These are phyloP conservation scores for Sinonovacula constricta DNA, from an alignment of 1,140 invertebrate species.

Conservation along the genomic window DNA sequence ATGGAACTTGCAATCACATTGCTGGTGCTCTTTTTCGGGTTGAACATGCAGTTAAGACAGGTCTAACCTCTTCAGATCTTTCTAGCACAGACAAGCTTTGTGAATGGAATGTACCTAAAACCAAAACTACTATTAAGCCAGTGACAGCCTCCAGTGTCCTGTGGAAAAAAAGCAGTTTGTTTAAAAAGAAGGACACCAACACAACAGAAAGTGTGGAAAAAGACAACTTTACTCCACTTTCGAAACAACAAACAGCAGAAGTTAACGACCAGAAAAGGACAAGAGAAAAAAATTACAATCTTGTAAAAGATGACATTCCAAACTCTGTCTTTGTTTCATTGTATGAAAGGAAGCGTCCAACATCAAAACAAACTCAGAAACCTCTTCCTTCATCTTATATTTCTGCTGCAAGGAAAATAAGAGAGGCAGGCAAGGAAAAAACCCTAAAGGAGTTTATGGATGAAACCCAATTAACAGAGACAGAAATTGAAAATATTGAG, in stretches of 20 bases:
- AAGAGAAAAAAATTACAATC: not conserved
- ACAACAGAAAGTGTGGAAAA: not conserved
- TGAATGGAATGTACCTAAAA: conserved; percentile 25
- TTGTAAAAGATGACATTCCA: not conserved
- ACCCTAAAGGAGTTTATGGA: not conserved
- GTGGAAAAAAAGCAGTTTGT: conserved; percentile 5
- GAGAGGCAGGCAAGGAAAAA: not conserved
- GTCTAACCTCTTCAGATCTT: not conserved
- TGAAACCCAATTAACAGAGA: not conserved
- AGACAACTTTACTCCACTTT: conserved; percentile 1
- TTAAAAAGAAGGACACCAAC: not conserved
- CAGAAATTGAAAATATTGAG: not conserved
- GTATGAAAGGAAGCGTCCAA: not conserved
- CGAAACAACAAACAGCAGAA: not conserved
- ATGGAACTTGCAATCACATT: conserved; percentile 36
- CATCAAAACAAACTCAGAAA: not conserved
- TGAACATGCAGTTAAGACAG: conserved; percentile 29
- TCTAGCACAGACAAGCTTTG: conserved; percentile 11
- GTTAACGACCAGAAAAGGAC: not conserved
- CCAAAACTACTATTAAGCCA: conserved; percentile 11
- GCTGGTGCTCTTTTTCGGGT: conserved; percentile 34
- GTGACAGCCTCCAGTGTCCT: not conserved
- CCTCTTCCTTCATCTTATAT: not conserved
- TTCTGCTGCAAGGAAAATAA: not conserved
- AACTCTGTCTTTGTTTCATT: not conserved